phyloP scores from a whole-genome alignment of 2,113 vertebrate species.

The Grammomys surdaster region DNA sequence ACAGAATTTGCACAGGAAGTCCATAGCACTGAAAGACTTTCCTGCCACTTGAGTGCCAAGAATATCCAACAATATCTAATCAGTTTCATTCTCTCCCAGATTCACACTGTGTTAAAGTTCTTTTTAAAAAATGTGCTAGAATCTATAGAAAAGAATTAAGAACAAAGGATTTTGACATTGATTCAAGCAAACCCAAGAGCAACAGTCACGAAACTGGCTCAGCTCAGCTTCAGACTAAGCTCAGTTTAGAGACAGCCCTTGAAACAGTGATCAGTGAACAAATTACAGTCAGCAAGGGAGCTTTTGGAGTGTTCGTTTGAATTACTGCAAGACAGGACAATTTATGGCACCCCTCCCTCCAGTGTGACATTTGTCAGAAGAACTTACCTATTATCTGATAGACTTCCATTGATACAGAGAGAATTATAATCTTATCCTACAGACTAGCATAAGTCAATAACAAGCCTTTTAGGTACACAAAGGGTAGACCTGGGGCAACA shows the following conservation, averaged over 20 bases:
- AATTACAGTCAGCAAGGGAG: not conserved
- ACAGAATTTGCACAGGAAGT: too few species aligned
- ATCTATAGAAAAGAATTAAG: not conserved
- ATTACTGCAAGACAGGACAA: not conserved
- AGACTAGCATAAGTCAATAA: not conserved
- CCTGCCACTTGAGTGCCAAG: too few species aligned
- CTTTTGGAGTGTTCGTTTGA: not conserved
- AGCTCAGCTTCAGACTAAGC: not conserved
- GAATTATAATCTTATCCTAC: not conserved
- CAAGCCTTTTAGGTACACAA: not conserved
- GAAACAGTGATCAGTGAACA: not conserved
- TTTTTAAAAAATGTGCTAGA: constrained; percentile 17
- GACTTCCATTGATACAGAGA: not conserved
- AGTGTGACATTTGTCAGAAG: not conserved
- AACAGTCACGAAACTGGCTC: not conserved
- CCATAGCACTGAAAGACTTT: too few species aligned
- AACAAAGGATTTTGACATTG: not conserved
- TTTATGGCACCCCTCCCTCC: not conserved
- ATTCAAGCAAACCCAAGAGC: constrained; percentile 13
- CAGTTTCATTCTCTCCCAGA: constrained; percentile 20
- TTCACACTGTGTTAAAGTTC: not conserved
- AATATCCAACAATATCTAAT: not conserved
- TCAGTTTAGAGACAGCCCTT: not conserved
- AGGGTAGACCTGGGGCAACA: not conserved
- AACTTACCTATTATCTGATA: not conserved